phyloP scores from a whole-genome alignment of 35 echinoderm and acorn worm species.

The Patiria miniata region DNA sequence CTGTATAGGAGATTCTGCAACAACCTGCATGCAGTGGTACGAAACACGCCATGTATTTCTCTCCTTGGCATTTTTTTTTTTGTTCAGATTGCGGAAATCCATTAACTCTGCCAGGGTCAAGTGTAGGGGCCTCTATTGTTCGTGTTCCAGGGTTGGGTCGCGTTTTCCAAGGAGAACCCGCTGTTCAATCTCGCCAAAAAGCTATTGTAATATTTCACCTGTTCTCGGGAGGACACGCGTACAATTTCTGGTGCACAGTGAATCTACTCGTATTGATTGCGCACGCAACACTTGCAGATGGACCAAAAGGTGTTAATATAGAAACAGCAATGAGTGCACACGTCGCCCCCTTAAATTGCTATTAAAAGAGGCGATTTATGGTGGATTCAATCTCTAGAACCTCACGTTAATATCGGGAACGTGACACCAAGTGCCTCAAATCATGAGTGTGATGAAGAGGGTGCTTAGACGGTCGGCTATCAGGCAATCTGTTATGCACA shows the following conservation, averaged over 20 bases:
- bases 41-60: background rate
- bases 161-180: background rate
- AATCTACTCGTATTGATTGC: background rate
- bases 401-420: conserved; percentile 7
- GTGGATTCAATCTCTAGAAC: background rate
- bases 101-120: conserved; percentile 19
- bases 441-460: conserved; percentile 8
- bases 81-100: background rate
- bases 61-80: background rate
- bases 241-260: background rate
- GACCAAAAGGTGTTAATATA: background rate
- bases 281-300: background rate
- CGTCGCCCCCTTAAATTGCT: background rate
- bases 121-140: conserved; percentile 10
- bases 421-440: conserved; percentile 1
- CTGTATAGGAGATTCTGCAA: background rate
- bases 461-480: background rate
- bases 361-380: background rate
- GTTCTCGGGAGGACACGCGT: background rate
- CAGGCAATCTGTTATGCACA: background rate
- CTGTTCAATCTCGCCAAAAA: no score
- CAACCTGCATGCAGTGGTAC: background rate
- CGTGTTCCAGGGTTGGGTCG: background rate
- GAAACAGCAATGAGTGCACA: background rate
- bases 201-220: background rate